phyloP scores from a whole-genome alignment of 2,113 vertebrate genomes.

The Syngnathoides biaculeatus region DNA sequence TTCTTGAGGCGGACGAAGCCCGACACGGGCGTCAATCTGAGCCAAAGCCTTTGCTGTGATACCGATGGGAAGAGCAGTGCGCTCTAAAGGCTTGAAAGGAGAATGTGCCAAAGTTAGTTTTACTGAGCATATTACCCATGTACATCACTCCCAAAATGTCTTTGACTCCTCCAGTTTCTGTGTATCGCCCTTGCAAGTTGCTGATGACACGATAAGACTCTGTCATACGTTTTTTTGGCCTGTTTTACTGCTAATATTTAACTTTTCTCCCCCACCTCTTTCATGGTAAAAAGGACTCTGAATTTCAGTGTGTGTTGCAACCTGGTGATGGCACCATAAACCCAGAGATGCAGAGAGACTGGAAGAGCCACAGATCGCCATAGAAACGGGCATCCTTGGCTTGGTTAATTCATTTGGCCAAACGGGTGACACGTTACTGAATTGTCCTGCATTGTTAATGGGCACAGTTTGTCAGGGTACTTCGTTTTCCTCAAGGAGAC shows the following conservation, averaged over 20 bases:
- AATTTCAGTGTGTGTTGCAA: not conserved
- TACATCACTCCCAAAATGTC: not conserved
- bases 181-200: too few species aligned
- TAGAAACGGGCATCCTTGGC: too few species aligned
- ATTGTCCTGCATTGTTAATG: not conserved
- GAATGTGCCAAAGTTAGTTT: not conserved
- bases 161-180: not conserved
- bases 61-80: not conserved
- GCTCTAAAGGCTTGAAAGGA: not conserved
- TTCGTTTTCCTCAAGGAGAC: not conserved
- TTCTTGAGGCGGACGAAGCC: not conserved
- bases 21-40: not conserved
- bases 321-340: not conserved
- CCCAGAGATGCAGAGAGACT: not conserved
- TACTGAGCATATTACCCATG: not conserved
- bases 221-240: not conserved
- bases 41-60: not conserved
- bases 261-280: not conserved
- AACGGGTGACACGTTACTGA: not conserved
- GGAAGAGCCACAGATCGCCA: too few species aligned
- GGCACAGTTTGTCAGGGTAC: not conserved
- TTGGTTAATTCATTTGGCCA: not conserved
- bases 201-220: not conserved
- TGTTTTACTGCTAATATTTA: not conserved
- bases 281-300: not conserved